Conservation (phyloP, 2,888 invertebrate species). For the Folsomia candida region DNA sequence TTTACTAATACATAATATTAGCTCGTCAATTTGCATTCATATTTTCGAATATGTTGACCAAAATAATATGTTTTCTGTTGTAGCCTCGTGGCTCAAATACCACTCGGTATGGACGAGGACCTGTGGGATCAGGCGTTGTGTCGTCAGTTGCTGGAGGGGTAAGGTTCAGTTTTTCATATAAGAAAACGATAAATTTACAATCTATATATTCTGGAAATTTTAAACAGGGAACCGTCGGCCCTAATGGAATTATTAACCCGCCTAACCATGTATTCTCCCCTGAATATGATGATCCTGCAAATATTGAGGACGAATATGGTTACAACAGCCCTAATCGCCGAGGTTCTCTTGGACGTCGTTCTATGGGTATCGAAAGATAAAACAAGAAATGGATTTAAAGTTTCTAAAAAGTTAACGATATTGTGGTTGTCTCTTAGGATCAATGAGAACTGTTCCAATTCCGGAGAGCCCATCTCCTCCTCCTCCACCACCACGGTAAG, state of each 20-base stretch:
- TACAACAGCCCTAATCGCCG: conserved; percentile 77
- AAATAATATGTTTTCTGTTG: no score
- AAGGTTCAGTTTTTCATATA: conserved; percentile 9
- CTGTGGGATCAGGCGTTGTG: conserved; percentile 58
- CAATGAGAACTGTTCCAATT: conserved; percentile 50
- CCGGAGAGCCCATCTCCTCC: conserved; percentile 58
- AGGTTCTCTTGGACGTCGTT: conserved; percentile 62
- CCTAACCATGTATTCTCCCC: conserved; percentile 62
- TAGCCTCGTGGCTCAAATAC: conserved; percentile 53
- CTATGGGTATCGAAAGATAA: conserved; percentile 49
- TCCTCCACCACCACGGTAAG: conserved; percentile 69
- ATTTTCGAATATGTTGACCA: no score
- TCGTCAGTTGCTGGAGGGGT: conserved; percentile 43
- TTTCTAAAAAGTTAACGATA: no score
- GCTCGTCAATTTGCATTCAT: no score
- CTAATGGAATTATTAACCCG: conserved; percentile 48
- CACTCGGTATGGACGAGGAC: conserved; percentile 70
- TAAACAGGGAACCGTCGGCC: conserved; percentile 44
- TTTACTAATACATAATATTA: background rate
- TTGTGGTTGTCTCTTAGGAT: conserved; percentile 42
- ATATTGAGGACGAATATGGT: conserved; percentile 87
- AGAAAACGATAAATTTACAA: background rate
- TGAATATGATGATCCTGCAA: conserved; percentile 90
- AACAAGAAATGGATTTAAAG: no score
- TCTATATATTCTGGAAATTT: no score